Conservation (phyloP, 2,888 invertebrate species). For the Drosophila niveifrons region DNA sequence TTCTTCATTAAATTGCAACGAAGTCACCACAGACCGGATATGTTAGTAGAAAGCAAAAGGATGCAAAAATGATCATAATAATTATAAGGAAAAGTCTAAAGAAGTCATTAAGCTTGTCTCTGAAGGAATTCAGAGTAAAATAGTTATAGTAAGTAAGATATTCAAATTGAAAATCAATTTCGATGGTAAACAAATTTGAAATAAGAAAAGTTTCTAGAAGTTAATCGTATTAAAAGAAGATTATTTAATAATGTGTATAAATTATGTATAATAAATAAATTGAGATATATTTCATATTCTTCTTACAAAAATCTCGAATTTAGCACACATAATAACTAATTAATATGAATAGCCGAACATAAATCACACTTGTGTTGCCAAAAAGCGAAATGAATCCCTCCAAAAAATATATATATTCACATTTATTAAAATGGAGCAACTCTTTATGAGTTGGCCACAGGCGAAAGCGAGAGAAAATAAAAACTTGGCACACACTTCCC, state of each 20-base stretch:
- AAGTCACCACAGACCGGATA: slow-evolving; percentile 2
- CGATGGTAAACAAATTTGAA: too few species aligned
- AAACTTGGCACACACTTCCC: slow-evolving; percentile 46
- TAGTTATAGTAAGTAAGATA: neutral
- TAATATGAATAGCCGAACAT: neutral
- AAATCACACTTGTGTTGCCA: slow-evolving; percentile 18
- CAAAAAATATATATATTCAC: slow-evolving; percentile 17
- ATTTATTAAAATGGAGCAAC: slow-evolving; percentile 42
- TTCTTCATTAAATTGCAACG: slow-evolving; percentile 5
- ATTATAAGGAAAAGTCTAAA: neutral
- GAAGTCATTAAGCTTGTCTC: neutral
- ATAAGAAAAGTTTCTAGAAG: too few species aligned
- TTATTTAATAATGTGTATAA: too few species aligned
- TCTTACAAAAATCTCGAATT: too few species aligned
- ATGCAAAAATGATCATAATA: neutral
- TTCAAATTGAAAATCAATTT: too few species aligned
- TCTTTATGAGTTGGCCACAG: slow-evolving; percentile 27
- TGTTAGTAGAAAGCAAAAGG: neutral
- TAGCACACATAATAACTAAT: neutral
- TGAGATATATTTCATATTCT: too few species aligned
- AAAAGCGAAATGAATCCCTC: slow-evolving; percentile 13
- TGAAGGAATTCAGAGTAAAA: neutral
- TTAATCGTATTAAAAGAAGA: too few species aligned
- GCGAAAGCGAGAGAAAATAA: slow-evolving; percentile 15
- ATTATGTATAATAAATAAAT: too few species aligned